phyloP scores from a whole-genome alignment of 2,888 invertebrate genomes.

The Selenia dentaria region DNA sequence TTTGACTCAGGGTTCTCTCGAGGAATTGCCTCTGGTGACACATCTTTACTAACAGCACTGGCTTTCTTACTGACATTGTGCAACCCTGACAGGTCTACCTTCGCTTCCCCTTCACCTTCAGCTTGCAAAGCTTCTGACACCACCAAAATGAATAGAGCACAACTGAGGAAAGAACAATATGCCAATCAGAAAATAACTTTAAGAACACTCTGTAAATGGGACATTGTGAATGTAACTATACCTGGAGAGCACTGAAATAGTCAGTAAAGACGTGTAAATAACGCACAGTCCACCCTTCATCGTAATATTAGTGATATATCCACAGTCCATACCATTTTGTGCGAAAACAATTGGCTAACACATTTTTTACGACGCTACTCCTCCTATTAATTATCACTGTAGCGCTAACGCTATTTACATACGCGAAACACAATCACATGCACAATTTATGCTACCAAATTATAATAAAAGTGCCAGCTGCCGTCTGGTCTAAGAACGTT shows the following conservation, averaged over 20 bases:
- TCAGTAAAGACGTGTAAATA: constrained; percentile 85
- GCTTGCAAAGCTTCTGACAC: constrained; percentile 82
- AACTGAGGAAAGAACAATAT: constrained; percentile 63
- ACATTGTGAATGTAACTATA: constrained; percentile 42
- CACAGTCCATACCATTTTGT: constrained; percentile 80
- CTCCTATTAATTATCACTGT: constrained; percentile 40
- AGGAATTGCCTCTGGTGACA: constrained; percentile 3
- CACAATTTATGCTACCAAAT: constrained; percentile 45
- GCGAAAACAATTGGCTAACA: constrained; percentile 59
- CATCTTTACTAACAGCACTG: constrained; percentile 27
- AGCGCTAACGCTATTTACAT: constrained; percentile 34
- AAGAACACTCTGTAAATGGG: neutral
- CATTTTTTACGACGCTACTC: constrained; percentile 61
- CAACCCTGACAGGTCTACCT: constrained; percentile 70
- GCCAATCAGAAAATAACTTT: neutral
- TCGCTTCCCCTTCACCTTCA: constrained; percentile 51
- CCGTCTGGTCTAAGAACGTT: constrained; percentile 36
- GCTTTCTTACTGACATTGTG: constrained; percentile 72
- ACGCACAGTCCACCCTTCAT: constrained; percentile 86
- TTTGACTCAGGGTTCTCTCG: constrained; percentile 23
- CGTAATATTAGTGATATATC: constrained; percentile 78
- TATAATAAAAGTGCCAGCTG: constrained; percentile 42
- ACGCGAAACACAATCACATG: constrained; percentile 47
- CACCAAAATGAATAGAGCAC: constrained; percentile 84
- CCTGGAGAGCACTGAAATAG: constrained; percentile 86